Evolutionary conservation across 2,113 vertebrate genomes (phyloP), one percentile per base, ranked within the genome.

Genomic region (Amphiprion percula): DNA sequence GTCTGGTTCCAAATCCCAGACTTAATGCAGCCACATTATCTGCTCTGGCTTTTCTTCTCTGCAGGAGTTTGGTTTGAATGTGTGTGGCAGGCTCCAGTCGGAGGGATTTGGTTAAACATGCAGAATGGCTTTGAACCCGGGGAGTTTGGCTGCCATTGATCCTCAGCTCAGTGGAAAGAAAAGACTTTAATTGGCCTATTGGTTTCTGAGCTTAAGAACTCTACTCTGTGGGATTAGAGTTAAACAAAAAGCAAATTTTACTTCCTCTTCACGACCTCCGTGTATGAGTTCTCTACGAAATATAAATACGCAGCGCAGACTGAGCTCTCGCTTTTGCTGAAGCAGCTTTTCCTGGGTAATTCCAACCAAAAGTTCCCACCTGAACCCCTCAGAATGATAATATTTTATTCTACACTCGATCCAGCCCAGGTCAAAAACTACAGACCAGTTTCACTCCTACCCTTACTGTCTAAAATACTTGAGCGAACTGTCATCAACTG

Each of bases 71-170:
- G 28, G 28, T 30, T 21, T 44, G n/a, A 15, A n/a, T 49, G 55
- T 47, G 19, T 49, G 56, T 63, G 59, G 70, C 65, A 53, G 50
- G 41, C n/a, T 24, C 7, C 16, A 30, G 55, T 54, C 53, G n/a
- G 8, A 54, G 44, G 55, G 65, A 83, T 81, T 81, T 61, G 53
- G 60, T 81, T 47, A 65, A 86, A 71, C 66, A 55, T 85, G 77
- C 63, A 49, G 68, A 44, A 68, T 56, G 73, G 41, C 58, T 83
- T 71, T 83, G 73, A 80, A 71, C 54, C 28, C 7, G 7, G 19
- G 37, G 50, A 77, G 64, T 75, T 75, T 81, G 65, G 52, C 33
- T 79, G 69, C 56, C 56, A 80, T 83, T 83, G 65, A 88, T 80
- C 56, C 56, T 77, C 61, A 21, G 68, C 23, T 83, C 16, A 60